A percentile compares a stretch with the other conserved stretches of the same genome.
These are phyloP conservation scores for Phylloscopus whistleri DNA, from an alignment of 2,113 vertebrate species.

Conservation along the genomic window DNA sequence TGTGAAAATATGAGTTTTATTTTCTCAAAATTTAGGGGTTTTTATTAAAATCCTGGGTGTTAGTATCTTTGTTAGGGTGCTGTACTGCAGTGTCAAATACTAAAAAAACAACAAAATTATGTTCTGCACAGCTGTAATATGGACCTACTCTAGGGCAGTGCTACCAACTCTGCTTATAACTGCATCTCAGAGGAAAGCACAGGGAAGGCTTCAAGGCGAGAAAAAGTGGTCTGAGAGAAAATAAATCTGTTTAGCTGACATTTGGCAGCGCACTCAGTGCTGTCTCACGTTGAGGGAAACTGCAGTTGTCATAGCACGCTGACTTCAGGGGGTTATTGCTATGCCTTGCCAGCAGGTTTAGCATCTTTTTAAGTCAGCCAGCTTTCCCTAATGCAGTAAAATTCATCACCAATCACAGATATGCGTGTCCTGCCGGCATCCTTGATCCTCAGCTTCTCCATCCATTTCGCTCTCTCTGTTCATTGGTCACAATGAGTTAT, in stretches of 20 bases:
- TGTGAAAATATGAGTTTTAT: background rate
- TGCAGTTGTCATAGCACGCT: background rate
- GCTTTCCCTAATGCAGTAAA: slow-evolving; percentile 6
- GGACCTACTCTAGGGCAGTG: background rate
- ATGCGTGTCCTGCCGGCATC: background rate
- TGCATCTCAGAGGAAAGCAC: background rate
- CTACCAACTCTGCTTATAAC: background rate
- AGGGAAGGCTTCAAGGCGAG: background rate
- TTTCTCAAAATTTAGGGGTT: fast-evolving
- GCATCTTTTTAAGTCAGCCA: slow-evolving; percentile 13
- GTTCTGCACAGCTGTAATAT: background rate
- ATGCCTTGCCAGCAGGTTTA: slow-evolving; percentile 17
- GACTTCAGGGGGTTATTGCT: background rate
- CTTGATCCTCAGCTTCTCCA: slow-evolving; percentile 53
- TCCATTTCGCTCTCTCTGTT: slow-evolving; percentile 29
- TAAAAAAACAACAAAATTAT: background rate
- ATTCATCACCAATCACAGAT: slow-evolving; percentile 40
- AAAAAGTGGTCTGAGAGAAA: background rate
- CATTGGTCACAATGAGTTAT: slow-evolving; percentile 52
- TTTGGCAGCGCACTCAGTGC: background rate
- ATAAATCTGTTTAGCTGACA: background rate
- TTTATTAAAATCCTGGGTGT: background rate
- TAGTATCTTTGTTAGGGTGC: background rate
- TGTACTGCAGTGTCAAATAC: background rate
- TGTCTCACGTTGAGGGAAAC: background rate